Conservation (phyloP, 1,140 invertebrate genomes). For the Lucilia cuprina region DNA sequence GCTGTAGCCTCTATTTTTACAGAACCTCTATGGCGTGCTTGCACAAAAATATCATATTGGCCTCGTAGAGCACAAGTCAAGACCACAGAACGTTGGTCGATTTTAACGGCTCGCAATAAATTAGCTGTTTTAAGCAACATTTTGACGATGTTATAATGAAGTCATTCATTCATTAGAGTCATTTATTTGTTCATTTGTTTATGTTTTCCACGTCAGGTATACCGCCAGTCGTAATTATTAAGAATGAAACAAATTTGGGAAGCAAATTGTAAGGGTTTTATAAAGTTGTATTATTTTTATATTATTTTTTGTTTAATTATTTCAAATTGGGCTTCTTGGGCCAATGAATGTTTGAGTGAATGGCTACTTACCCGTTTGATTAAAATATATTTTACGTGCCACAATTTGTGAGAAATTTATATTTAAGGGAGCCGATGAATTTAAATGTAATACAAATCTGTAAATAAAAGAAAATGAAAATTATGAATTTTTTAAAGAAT, state of each 20-base stretch:
- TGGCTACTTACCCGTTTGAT: slow-evolving; percentile 56
- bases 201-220: not conserved
- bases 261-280: too few species aligned
- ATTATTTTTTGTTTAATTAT: too few species aligned
- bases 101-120: slow-evolving; percentile 47
- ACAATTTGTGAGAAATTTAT: slow-evolving; percentile 57
- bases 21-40: slow-evolving; percentile 49
- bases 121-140: slow-evolving; percentile 44
- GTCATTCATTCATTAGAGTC: not conserved
- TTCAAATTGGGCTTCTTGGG: too few species aligned
- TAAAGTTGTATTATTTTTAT: too few species aligned
- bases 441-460: slow-evolving; percentile 58
- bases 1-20: slow-evolving; percentile 56
- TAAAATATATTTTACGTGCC: slow-evolving; percentile 59
- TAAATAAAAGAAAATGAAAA: slow-evolving; percentile 37
- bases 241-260: not conserved
- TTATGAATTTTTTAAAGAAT: not conserved
- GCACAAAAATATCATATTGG: slow-evolving; percentile 58
- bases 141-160: not conserved
- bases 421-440: slow-evolving; percentile 55
- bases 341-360: not conserved
- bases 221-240: not conserved
- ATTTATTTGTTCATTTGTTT: not conserved
- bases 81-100: slow-evolving; percentile 42
- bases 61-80: slow-evolving; percentile 57